phyloP scores from a whole-genome alignment of 2,888 invertebrate species.

The Rhagium mordax region DNA sequence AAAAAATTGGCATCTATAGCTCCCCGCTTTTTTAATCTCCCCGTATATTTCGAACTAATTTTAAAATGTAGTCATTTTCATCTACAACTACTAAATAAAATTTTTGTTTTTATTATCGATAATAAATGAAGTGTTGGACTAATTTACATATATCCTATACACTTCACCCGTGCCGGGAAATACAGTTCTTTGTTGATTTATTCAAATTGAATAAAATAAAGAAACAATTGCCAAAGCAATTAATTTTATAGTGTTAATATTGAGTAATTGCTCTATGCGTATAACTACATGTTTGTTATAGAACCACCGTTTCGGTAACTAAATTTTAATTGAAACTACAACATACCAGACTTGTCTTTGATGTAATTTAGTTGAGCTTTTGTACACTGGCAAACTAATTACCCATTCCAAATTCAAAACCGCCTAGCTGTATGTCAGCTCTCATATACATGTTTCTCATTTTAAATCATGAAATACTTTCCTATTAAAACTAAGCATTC shows the following conservation, averaged over 20 bases:
- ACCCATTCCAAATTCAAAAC: conserved; percentile 49
- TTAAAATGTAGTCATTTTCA: too few relatives aligned
- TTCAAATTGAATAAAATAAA: conserved; percentile 5
- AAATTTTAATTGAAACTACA: conserved; percentile 65
- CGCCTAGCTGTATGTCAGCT: conserved; percentile 43
- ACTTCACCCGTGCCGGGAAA: not conserved
- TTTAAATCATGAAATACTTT: conserved; percentile 38
- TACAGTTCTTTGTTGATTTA: not conserved
- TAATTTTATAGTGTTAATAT: conserved; percentile 31
- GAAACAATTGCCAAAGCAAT: conserved; percentile 16
- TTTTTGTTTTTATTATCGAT: too few relatives aligned
- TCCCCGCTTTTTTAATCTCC: too few relatives aligned
- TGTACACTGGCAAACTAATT: conserved; percentile 61
- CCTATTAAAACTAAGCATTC: conserved; percentile 23
- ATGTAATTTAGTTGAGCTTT: conserved; percentile 61
- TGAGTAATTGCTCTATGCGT: conserved; percentile 32
- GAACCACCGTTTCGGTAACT: conserved; percentile 59
- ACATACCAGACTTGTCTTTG: conserved; percentile 62
- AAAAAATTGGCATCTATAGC: too few relatives aligned
- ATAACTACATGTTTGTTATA: conserved; percentile 45
- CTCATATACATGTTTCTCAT: conserved; percentile 37
- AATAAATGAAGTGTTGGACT: not conserved
- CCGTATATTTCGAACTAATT: too few relatives aligned
- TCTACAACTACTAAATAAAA: too few relatives aligned
- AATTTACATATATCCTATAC: not conserved